phyloP scores from a whole-genome alignment of 2,888 invertebrate species.

The Orchesellides sinensis region DNA sequence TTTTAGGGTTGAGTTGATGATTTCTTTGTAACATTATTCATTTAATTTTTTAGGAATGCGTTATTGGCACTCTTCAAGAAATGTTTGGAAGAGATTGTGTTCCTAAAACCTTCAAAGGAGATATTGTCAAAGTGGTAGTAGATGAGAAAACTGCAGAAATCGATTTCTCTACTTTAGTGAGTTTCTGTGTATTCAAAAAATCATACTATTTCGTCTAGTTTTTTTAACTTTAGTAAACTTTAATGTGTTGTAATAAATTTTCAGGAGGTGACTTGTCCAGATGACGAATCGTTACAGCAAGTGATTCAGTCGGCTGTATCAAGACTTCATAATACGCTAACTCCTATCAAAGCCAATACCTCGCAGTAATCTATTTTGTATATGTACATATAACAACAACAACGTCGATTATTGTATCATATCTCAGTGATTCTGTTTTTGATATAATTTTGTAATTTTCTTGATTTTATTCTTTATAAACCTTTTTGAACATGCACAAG shows the following conservation, averaged over 20 bases:
- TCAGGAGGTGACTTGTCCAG: conserved; percentile 88
- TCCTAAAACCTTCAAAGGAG: conserved; percentile 95
- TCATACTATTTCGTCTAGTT: too few species aligned
- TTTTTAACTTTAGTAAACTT: too few species aligned
- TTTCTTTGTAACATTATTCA: conserved; percentile 49
- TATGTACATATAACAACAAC: background rate
- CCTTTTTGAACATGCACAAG: background rate
- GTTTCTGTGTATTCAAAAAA: too few species aligned
- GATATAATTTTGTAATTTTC: background rate
- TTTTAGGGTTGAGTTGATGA: conserved; percentile 27
- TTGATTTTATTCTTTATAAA: background rate
- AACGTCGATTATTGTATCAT: too few species aligned
- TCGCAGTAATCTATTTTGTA: background rate
- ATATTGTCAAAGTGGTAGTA: conserved; percentile 89
- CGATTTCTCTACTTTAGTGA: conserved; percentile 87
- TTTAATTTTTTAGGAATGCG: conserved; percentile 82
- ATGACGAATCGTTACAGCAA: conserved; percentile 89
- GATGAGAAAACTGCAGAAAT: conserved; percentile 91
- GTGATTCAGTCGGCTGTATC: conserved; percentile 90
- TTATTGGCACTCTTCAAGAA: conserved; percentile 93
- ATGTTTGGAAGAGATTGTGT: conserved; percentile 97
- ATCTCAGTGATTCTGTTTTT: too few species aligned
- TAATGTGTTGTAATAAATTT: too few species aligned
- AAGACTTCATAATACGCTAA: conserved; percentile 90
- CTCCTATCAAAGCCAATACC: conserved; percentile 77